phyloP scores from a whole-genome alignment of 2,797 vertebrate genomes.

The Pseudochirops cupreus region DNA sequence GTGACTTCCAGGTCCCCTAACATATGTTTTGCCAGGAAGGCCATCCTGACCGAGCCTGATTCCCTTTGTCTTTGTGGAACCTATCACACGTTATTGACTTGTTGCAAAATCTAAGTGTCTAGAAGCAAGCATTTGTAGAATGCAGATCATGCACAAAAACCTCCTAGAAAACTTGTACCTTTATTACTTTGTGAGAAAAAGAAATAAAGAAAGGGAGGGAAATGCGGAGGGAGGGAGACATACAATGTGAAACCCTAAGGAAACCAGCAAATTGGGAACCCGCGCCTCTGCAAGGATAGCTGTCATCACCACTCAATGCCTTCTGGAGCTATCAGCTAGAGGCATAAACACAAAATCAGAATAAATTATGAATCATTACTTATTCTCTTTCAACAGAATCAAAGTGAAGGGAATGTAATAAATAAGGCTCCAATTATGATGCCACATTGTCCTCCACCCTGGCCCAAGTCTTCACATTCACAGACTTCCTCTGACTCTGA shows the following conservation, averaged over 20 bases:
- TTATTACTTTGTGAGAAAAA: slow-evolving; percentile 40
- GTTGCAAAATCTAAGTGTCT: slow-evolving; percentile 41
- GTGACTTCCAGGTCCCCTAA: slow-evolving; percentile 55
- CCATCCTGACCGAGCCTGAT: neutral
- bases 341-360: slow-evolving; percentile 59
- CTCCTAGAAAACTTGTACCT: neutral
- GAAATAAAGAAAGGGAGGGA: neutral
- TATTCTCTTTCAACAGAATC: slow-evolving; percentile 64
- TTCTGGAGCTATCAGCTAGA: slow-evolving; percentile 60
- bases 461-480: slow-evolving; percentile 32
- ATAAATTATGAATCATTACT: slow-evolving; percentile 54
- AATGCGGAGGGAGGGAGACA: neutral
- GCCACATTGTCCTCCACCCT: slow-evolving; percentile 30
- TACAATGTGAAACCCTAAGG: slow-evolving; percentile 28
- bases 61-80: slow-evolving; percentile 52
- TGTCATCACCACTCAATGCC: slow-evolving; percentile 23
- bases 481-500: slow-evolving; percentile 1
- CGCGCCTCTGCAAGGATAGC: neutral
- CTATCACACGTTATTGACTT: slow-evolving; percentile 16
- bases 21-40: slow-evolving; percentile 52
- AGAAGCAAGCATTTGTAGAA: slow-evolving; percentile 19
- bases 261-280: neutral
- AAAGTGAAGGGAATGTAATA: slow-evolving; percentile 65
- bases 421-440: slow-evolving; percentile 64
- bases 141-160: slow-evolving; percentile 13